Base-by-base conservation (phyloP, 2,888 invertebrate species). In the Andrena fulva region DNA sequence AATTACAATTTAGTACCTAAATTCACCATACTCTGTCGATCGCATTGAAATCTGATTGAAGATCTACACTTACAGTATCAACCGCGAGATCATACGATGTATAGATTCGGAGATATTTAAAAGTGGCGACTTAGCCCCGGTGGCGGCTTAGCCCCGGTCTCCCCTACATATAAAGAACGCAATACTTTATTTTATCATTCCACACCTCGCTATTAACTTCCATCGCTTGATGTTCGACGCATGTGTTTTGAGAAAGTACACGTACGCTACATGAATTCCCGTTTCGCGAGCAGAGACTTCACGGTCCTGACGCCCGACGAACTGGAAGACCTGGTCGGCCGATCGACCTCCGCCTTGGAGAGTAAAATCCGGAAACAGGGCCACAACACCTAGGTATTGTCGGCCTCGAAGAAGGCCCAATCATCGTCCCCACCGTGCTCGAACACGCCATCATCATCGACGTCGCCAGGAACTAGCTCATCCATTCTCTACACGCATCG, bases 281-380 rank as follows among this genome's bases (percentile, higher is more conserved):
- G 0, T 70, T 66, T 7, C 60, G 2, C 59, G 35, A 54, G 20
- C 88, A 93, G 93, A 85, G 93, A 93, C 85, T 93, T 93, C 84
- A 93, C 93, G 27, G 93, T 96, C 4, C 94, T 95, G 48, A 95
- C 95, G 71, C 95, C 95, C 1, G 95, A 95, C 42, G 96, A 96
- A 89, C 93, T 95, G 76, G 96, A 96, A 90, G 94, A 95, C 59
- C 94, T 96, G 74, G 95, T 96, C 82, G 95, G 95, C 80, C 95
- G 77, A 92, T 94, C 84, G 71, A 91, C 92, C 64, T 90, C 89
- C 63, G 92, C 94, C 67, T 94, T 95, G 89, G 95, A 95, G 90
- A 95, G 94, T 87, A 95, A 95, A 94, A 92, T 92, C 88, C 94
- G 91, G 67, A 91, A 92, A 80, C 91, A 92, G 74, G 91, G 91